Evolutionary conservation across 1,140 invertebrate species (phyloP), one percentile per base, ranked within the genome.

Genomic region (Ditylenchus dipsaci): DNA sequence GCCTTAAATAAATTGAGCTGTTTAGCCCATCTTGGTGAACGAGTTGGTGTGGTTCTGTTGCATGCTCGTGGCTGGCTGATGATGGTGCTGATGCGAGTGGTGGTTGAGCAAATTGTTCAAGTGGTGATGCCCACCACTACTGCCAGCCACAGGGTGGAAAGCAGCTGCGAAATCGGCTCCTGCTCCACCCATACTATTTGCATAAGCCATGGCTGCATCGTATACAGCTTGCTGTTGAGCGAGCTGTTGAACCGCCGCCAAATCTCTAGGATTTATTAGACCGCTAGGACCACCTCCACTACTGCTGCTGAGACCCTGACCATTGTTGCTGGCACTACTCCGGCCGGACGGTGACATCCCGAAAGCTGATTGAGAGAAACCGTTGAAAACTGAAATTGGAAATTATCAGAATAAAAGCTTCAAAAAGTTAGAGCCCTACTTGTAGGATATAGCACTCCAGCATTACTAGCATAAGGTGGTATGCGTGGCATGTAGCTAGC

Each of bases 201-300:
- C 68, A 65, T 70, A 70, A n/a, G 60, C 75, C 43, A 76, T 59
- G 13, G 74, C 74, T 1, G 75, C 75, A 61, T 76, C 75, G 60
- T 78, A 76, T 8, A 78, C 74, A 21, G 76, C 75, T 29, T 76
- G 75, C 58, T 76, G 75, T 69, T 76, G 75, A 17, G 75, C 75
- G 23, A 59, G 65, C 15, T 64, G 23, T 58, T 76, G 75, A 7
- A 71, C 75, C 9, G 76, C 72, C 11, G 75, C 75, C 30, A 76
- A 71, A 65, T 76, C 76, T 45, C 75, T 73, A 21, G 73, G 74
- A 62, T 77, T 75, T 9, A 75, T 33, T 8, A 72, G 56, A 21
- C 76, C 73, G 1, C 56, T 45, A 58, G 53, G 38, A 38, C 53
- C 21, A 15, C 23, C 43, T 29, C 63, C 72, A 19, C 30, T 45